Evolutionary conservation across 2,888 invertebrate species (phyloP), one percentile per base, ranked within the genome.

Genomic region (Dolichomitus sp.): DNA sequence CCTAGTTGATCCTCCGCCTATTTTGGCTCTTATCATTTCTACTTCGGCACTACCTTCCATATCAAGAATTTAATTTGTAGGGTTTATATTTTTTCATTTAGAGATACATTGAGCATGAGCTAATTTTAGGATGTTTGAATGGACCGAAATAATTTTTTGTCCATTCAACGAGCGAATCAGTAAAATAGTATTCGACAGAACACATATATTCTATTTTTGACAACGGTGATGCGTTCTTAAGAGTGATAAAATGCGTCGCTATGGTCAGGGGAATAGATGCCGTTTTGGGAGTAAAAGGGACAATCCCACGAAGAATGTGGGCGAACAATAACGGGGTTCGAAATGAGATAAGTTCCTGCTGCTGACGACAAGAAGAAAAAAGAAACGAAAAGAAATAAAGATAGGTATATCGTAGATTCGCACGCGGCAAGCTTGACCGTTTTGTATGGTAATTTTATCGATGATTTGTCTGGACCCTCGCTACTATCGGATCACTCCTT

Each of bases 371-470:
- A n/a, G 12, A 57, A 33, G 50, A 78, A 65, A 23, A 42, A 54
- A 54, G 7, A 40, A 40, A 45, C 37, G 11, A n/a, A 42, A 61
- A 63, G 27, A 61, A 23, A 57, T 30, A 27, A 42, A 50, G 42
- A 48, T 50, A 57, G 48, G 48, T 73, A 45, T 76, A 42, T 45
- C 27, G 37, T 42, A 66, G 66, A 70, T 61, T 80, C 3, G 14
- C 30, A 40, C 9, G 68, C 61, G 45, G 27, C 54, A 54, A 74
- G 78, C 85, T 86, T 86, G 88, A 88, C 87, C 89, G 85, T 87
- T 90, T 88, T 88, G 84, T 90, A 89, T 90, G 89, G 84, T 88
- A 90, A 90, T 90, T 86, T 87, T 83, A 87, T 88, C 87, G 84
- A 83, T 76, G 85, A 83, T 81, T 83, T 80, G 84, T 84, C 83